Evolutionary conservation across 2,888 invertebrate genomes (phyloP).

Genomic region (Linhomoeus sp.): DNA sequence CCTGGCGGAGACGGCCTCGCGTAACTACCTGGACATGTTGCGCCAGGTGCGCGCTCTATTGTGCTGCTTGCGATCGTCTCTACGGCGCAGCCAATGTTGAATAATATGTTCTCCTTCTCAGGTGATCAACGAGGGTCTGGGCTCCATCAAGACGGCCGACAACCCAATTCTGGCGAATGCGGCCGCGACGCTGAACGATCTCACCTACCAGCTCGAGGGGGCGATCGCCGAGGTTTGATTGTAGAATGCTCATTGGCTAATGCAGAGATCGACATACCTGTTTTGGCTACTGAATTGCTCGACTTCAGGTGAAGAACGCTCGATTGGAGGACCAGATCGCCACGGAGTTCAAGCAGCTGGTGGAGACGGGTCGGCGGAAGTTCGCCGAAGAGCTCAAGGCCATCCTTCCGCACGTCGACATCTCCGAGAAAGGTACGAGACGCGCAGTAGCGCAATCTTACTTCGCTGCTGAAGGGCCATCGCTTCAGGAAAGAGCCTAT

Average conservation of each 20-base stretch:
- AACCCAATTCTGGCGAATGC: conserved; percentile 28
- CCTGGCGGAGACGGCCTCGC: background rate
- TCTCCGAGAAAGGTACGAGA: conserved; percentile 42
- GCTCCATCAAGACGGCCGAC: conserved; percentile 23
- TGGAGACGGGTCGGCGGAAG: conserved; percentile 33
- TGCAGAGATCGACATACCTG: too few species aligned
- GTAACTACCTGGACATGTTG: conserved; percentile 13
- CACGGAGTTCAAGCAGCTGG: conserved; percentile 16
- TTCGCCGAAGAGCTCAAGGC: conserved; percentile 37
- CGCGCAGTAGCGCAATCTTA: too few species aligned
- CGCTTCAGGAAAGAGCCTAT: conserved; percentile 34
- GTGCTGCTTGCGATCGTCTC: too few species aligned
- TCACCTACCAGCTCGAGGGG: conserved; percentile 27
- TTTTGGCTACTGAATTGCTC: too few species aligned
- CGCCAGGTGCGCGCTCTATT: conserved; percentile 4
- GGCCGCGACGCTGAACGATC: conserved; percentile 28
- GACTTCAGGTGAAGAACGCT: background rate
- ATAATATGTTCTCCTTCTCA: background rate
- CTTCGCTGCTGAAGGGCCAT: too few species aligned
- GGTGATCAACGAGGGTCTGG: conserved; percentile 28
- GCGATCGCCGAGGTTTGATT: conserved; percentile 19
- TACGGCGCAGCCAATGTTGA: too few species aligned
- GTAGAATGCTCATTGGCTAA: too few species aligned
- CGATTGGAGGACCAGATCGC: background rate
- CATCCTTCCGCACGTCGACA: conserved; percentile 49